These are phyloP conservation scores for Antheraea assamensis DNA, from an alignment of 2,888 invertebrate genomes.

Conservation along the genomic window DNA sequence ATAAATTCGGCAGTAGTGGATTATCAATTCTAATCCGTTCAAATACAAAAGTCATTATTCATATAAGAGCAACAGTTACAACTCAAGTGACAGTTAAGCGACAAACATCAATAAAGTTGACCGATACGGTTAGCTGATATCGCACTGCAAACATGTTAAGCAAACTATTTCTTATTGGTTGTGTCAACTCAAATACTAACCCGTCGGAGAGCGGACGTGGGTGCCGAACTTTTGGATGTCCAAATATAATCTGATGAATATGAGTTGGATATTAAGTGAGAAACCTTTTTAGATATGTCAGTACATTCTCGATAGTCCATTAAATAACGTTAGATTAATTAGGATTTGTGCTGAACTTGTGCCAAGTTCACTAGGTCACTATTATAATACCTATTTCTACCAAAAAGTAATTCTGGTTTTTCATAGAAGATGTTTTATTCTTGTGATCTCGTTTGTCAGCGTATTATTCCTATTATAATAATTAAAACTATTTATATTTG, in stretches of 20 bases:
- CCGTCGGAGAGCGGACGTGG: neutral
- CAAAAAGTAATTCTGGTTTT: no score
- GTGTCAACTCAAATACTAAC: constrained; percentile 16
- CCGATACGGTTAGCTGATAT: constrained; percentile 32
- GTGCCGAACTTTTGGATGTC: neutral
- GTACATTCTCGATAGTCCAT: neutral
- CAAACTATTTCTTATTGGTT: constrained; percentile 19
- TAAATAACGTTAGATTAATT: no score
- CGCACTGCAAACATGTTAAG: constrained; percentile 30
- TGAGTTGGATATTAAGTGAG: neutral
- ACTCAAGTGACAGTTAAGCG: constrained; percentile 20
- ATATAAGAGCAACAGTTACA: neutral
- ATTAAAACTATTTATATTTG: no score
- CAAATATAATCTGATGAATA: neutral
- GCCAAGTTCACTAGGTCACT: no score
- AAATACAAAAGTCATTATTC: neutral
- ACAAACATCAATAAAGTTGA: constrained; percentile 20
- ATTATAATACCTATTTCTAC: no score
- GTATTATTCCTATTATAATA: no score
- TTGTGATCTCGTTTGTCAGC: no score
- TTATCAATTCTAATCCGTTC: neutral
- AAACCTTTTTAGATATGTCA: neutral
- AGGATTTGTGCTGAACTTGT: no score
- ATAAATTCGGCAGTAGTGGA: neutral
- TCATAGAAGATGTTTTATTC: no score